phyloP scores from a whole-genome alignment of 2,888 invertebrate species.

The Girardia tigrina region DNA sequence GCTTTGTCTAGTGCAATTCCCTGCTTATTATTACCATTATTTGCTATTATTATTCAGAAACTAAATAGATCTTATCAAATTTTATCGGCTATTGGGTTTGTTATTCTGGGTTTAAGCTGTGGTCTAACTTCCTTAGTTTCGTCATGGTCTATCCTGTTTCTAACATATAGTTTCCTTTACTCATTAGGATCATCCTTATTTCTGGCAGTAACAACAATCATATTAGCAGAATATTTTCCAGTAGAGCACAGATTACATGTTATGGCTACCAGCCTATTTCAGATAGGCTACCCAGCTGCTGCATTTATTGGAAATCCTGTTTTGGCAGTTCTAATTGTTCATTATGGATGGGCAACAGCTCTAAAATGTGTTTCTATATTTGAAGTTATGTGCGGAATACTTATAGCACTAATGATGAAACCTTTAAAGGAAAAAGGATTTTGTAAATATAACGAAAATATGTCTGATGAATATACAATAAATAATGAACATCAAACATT shows the following conservation, averaged over 20 bases:
- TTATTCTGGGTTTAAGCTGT: conserved; percentile 5
- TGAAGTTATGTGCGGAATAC: background rate
- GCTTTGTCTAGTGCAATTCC: conserved; percentile 30
- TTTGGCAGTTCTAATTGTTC: conserved; percentile 1
- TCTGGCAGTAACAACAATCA: conserved; percentile 13
- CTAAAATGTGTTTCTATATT: background rate
- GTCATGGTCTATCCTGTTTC: conserved; percentile 2
- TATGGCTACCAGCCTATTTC: conserved; percentile 29
- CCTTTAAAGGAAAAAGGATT: background rate
- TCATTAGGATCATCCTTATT: conserved; percentile 27
- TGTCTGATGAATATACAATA: background rate
- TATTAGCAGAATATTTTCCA: conserved; percentile 31
- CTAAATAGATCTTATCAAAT: conserved; percentile 21
- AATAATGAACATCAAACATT: background rate
- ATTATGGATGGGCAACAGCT: conserved; percentile 24
- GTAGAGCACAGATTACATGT: conserved; percentile 28
- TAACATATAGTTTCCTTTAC: conserved; percentile 29
- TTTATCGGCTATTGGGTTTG: conserved; percentile 24
- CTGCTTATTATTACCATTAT: conserved; percentile 25
- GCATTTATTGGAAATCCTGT: conserved; percentile 24
- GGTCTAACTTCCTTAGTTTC: background rate
- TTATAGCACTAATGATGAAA: conserved; percentile 27
- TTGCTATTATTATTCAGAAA: background rate
- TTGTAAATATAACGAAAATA: background rate
- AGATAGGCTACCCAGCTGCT: conserved; percentile 30